Evolutionary conservation across 2,113 vertebrate genomes (phyloP), one percentile per base, ranked within the genome.

Genomic region (Hiodon alosoides): DNA sequence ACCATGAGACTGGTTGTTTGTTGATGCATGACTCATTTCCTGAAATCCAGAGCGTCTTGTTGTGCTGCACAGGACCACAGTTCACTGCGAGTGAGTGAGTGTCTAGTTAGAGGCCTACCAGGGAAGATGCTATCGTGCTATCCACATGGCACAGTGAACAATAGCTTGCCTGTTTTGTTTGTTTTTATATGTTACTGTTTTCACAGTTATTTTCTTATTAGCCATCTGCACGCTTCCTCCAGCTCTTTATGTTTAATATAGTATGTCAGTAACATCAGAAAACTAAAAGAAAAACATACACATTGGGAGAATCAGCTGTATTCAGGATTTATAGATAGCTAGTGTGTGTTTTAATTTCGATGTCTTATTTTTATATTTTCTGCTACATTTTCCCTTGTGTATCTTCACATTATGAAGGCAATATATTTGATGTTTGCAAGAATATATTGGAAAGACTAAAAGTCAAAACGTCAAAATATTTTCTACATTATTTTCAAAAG

Each of bases 1-100:
- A 55, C 55, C 62, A 61, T 14, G 6, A 64, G 54, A 59, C 10
- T 8, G 51, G 67, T 14, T 48, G 72, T 31, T 17, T 72, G 72
- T 65, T 16, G 53, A 59, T 66, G 84, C 69, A 70, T 73, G 68
- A 73, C 76, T 74, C 48, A 0, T 5, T n/a, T 10, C 72, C 58
- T 64, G 79, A 61, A 82, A 90, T 78, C 88, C 81, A 91, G 91
- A 89, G 87, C 88, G 88, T 85, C 72, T 86, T 81, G 81, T 72
- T 78, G 87, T 74, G 77, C 89, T 75, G 83, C 83, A 69, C 78
- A 74, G 48, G 8, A 52, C 14, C 4, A 46, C 17, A 47, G 31
- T 57, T 10, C 53, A 57, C 11, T 6, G 59, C 57, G 10, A 14
- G 31, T 7, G 16, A 46, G 1, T 14, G 14, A 59, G 14, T 59